These are phyloP conservation scores for Priocnemis perturbator DNA, from an alignment of 2,888 invertebrate genomes.

Conservation along the genomic window DNA sequence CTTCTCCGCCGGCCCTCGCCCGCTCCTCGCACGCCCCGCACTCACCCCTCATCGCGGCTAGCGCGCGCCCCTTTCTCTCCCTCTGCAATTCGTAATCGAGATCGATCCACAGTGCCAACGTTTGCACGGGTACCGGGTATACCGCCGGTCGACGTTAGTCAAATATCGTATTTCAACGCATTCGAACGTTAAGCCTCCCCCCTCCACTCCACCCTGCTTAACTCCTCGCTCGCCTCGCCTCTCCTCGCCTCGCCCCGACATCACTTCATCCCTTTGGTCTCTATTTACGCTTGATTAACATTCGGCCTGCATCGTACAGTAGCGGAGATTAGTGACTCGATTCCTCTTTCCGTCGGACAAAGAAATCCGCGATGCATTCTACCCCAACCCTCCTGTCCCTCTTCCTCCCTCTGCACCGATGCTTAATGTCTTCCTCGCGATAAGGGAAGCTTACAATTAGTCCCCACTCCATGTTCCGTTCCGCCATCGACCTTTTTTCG, in stretches of 20 bases:
- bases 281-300: slow-evolving; percentile 24
- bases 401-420: slow-evolving; percentile 7
- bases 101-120: slow-evolving; percentile 1
- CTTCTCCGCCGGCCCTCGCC: neutral
- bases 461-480: neutral
- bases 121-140: no score
- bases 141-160: neutral
- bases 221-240: no score
- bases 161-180: slow-evolving; percentile 13
- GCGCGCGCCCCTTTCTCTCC: neutral
- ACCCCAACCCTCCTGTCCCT: neutral
- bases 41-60: neutral
- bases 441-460: slow-evolving; percentile 33
- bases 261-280: neutral
- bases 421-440: slow-evolving; percentile 17
- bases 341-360: slow-evolving; percentile 3
- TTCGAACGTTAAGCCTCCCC: slow-evolving; percentile 9
- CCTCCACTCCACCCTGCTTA: neutral
- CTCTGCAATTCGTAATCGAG: slow-evolving; percentile 8
- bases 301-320: slow-evolving; percentile 8
- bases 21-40: neutral
- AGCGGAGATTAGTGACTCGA: slow-evolving; percentile 15
- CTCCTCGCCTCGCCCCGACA: neutral
- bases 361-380: no score
- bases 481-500: slow-evolving; percentile 13